Base-by-base conservation (phyloP, 2,888 invertebrate genomes). In the Nasonia oneida region DNA sequence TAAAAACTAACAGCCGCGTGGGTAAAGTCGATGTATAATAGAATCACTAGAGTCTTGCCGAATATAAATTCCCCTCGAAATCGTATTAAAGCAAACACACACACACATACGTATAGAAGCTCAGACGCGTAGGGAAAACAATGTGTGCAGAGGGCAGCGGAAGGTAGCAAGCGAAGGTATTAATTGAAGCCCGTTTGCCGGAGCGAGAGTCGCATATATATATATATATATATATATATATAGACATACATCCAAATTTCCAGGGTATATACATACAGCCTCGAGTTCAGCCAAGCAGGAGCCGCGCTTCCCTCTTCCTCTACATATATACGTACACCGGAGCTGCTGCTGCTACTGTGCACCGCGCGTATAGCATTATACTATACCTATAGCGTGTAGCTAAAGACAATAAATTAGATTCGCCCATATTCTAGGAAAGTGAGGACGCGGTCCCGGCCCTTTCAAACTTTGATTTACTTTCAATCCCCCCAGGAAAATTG, bases 391-490 rank as follows among this genome's bases (percentile, higher is more conserved):
- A 29, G 67, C 47, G 39, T 76, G 71, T 81, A 77, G 57, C 82
- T 81, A 87, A 87, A 75, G 87, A 86, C 88, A 86, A 89, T 89
- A 88, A 89, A 89, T 89, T 89, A 87, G 85, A 87, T 88, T 83
- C 86, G 75, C 50, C 86, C 85, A 85, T 85, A 81, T 88, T 80
- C 75, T 57, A 61, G 47, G 50, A 84, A 57, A 64, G 15, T 61
- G 50, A 67, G 73, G 12, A 39, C 29, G 73, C 70, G 75, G 83
- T 50, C 73, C 61, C 53, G 82, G 42, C 74, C 85, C 87, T 88
- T 88, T 88, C 88, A 88, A 90, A 89, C 88, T 88, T 87, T 87
- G 89, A 90, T 90, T 89, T 89, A 88, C 88, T 85, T 88, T 87
- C 89, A 83, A 83, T 88, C 83, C 86, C 73, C 83, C 76, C 74